Evolutionary conservation across 2,888 invertebrate species (phyloP).

Genomic region (Stenichneumon culpator): DNA sequence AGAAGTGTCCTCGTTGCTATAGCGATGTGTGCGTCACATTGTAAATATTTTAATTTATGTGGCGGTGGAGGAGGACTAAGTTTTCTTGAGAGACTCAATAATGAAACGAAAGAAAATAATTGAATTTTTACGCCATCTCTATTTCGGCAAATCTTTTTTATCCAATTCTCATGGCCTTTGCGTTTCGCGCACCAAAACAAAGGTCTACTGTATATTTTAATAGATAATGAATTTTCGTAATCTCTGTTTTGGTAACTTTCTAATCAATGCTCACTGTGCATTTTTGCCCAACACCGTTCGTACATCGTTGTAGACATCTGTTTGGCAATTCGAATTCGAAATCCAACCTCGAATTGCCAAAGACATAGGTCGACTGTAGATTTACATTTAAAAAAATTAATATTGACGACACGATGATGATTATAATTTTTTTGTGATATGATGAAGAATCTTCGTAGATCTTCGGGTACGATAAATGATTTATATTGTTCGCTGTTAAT

Average conservation of each 20-base stretch:
- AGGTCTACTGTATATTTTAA: background rate
- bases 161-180: background rate
- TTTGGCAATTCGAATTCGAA: background rate
- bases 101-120: background rate
- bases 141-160: background rate
- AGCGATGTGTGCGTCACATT: slow-evolving; percentile 38
- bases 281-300: background rate
- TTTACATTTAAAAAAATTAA: slow-evolving; percentile 6
- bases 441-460: slow-evolving; percentile 50
- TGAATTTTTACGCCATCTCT: background rate
- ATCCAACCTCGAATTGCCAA: background rate
- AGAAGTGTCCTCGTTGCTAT: slow-evolving; percentile 2
- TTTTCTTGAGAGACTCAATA: slow-evolving; percentile 22
- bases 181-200: background rate
- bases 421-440: slow-evolving; percentile 52
- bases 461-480: slow-evolving; percentile 12
- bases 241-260: background rate
- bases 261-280: background rate
- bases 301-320: background rate
- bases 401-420: slow-evolving; percentile 36
- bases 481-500: slow-evolving; percentile 14
- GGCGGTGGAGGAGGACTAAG: slow-evolving; percentile 7
- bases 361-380: slow-evolving; percentile 9
- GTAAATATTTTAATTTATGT: slow-evolving; percentile 68
- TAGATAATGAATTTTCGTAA: background rate